Evolutionary conservation across 2,797 vertebrate species (phyloP).

Genomic region (Spinus pinus): DNA sequence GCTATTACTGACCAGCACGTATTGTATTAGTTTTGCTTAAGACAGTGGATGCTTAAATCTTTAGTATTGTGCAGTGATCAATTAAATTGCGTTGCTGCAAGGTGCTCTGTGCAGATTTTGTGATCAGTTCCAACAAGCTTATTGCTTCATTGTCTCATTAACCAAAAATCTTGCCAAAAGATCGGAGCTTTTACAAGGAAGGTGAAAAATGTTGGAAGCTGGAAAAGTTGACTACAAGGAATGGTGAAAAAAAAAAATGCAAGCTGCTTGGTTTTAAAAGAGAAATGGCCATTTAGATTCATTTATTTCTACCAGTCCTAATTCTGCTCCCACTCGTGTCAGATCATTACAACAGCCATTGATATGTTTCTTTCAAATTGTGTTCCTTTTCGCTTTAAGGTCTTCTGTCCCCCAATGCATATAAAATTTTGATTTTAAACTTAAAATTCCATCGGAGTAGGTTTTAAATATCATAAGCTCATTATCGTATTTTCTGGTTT

Average conservation of each 20-base stretch:
- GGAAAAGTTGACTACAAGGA: background rate
- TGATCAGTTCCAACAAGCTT: background rate
- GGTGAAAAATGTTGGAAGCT: background rate
- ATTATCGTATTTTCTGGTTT: background rate
- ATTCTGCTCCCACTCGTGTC: background rate
- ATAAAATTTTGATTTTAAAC: background rate
- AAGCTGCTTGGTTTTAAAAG: background rate
- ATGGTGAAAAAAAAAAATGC: background rate
- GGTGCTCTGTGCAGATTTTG: background rate
- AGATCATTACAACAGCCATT: background rate
- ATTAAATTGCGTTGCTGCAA: background rate
- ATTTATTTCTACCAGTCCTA: background rate
- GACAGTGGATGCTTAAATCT: background rate
- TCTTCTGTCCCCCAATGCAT: background rate
- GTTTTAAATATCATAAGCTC: background rate
- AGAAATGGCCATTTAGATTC: background rate
- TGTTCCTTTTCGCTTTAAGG: background rate
- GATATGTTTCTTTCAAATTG: background rate
- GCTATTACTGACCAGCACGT: background rate
- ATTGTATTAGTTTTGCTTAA: background rate
- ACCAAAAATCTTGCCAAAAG: background rate
- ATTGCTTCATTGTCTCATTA: background rate
- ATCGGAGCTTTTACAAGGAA: background rate
- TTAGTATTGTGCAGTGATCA: background rate
- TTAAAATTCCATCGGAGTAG: background rate